Evolutionary conservation across 2,888 invertebrate genomes (phyloP).

Genomic region (Spilarctia lutea): DNA sequence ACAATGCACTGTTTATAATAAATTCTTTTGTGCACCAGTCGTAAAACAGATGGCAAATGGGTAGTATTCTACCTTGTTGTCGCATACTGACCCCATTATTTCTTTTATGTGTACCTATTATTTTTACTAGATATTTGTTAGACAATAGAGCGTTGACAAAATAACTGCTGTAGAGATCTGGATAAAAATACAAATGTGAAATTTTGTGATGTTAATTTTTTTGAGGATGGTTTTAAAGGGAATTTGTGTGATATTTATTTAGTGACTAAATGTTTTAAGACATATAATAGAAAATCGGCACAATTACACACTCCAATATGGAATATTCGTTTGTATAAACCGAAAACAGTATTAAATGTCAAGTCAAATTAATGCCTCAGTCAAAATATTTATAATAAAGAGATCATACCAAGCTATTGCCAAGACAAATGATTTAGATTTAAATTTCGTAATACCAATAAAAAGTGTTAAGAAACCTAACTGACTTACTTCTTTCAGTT

Average conservation of each 20-base stretch:
- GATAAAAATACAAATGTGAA: neutral
- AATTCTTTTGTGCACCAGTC: conserved; percentile 35
- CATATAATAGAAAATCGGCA: neutral
- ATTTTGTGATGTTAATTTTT: neutral
- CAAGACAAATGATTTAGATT: no score
- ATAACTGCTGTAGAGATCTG: neutral
- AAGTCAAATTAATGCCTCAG: no score
- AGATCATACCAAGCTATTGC: no score
- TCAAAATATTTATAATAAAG: no score
- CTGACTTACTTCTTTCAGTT: no score
- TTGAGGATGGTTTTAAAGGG: neutral
- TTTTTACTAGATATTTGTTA: conserved; percentile 21
- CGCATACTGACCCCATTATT: conserved; percentile 44
- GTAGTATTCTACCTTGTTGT: conserved; percentile 23
- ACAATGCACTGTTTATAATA: conserved; percentile 33
- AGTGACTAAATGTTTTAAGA: no score
- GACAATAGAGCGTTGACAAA: conserved; percentile 32
- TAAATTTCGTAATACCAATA: no score
- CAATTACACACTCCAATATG: neutral
- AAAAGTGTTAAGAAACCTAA: no score
- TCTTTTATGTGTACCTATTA: conserved; percentile 17
- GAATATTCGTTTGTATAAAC: neutral
- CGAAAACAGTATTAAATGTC: no score
- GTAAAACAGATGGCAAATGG: conserved; percentile 37
- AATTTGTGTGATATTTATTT: neutral